phyloP scores from a whole-genome alignment of 2,797 vertebrate genomes.

The Pseudocheirus occidentalis region DNA sequence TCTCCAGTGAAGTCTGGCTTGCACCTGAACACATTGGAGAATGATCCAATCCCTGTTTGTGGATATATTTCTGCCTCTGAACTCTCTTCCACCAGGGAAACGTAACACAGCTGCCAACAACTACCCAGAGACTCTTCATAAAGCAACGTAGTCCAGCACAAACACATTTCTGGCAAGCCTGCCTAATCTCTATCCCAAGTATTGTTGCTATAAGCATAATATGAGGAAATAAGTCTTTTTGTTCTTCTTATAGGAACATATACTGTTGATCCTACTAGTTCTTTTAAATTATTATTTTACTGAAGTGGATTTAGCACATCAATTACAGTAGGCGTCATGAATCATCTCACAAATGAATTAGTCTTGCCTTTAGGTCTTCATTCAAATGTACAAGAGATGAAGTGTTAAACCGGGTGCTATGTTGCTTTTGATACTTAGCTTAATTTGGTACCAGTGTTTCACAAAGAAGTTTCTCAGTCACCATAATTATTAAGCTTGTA shows the following conservation, averaged over 20 bases:
- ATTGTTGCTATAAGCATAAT: not conserved
- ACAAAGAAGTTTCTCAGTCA: conserved; percentile 18
- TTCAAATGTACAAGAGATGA: not conserved
- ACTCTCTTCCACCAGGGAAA: not conserved
- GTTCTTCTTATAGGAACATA: not conserved
- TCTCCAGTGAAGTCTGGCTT: not conserved
- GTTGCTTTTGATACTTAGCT: conserved; percentile 21
- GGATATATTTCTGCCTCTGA: not conserved
- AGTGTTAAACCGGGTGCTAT: conserved; percentile 9
- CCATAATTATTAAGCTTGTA: conserved; percentile 40
- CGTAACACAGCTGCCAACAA: not conserved
- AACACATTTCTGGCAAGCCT: not conserved
- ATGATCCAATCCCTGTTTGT: not conserved
- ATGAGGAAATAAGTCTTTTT: not conserved
- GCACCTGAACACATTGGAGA: not conserved
- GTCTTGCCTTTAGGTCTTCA: conserved; percentile 6
- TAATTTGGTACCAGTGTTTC: conserved; percentile 10
- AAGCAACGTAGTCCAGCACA: not conserved
- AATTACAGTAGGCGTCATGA: not conserved
- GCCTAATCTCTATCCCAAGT: not conserved
- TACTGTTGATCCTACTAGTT: not conserved
- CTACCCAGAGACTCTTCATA: not conserved
- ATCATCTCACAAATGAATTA: not conserved
- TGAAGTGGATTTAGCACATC: not conserved
- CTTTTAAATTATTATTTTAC: not conserved